These are phyloP conservation scores for Eueremaeus valkanovi DNA, from an alignment of 2,888 invertebrate genomes.

Conservation along the genomic window DNA sequence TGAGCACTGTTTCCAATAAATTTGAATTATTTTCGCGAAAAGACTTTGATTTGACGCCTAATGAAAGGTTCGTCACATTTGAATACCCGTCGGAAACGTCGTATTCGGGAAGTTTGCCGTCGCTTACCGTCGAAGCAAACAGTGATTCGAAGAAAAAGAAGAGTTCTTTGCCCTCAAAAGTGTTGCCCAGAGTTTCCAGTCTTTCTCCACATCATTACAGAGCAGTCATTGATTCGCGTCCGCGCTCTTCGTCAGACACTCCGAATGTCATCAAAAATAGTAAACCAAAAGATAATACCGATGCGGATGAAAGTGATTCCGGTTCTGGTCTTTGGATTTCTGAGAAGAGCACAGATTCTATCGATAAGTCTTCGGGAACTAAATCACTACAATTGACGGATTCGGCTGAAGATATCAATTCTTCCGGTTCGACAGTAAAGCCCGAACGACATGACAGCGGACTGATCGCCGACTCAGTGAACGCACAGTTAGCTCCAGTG, in stretches of 20 bases:
- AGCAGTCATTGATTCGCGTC: slow-evolving; percentile 13
- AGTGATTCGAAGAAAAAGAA: not conserved
- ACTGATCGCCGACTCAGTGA: not conserved
- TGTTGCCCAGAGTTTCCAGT: slow-evolving; percentile 12
- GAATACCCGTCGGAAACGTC: not conserved
- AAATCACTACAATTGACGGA: not conserved
- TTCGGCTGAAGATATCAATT: not conserved
- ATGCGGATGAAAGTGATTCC: slow-evolving; percentile 7
- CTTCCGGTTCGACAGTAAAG: not conserved
- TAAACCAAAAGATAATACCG: not conserved
- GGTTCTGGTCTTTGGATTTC: slow-evolving; percentile 4
- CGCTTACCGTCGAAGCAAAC: not conserved
- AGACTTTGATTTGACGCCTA: slow-evolving; percentile 15
- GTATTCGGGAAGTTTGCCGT: slow-evolving; percentile 11
- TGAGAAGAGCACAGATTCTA: not conserved
- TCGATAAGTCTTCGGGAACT: not conserved
- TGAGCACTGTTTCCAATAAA: slow-evolving; percentile 13
- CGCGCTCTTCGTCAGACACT: slow-evolving; percentile 35
- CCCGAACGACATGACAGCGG: slow-evolving; percentile 29
- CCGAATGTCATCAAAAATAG: not conserved
- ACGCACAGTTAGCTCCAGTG: not conserved
- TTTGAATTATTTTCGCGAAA: slow-evolving; percentile 11
- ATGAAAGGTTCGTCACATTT: not conserved
- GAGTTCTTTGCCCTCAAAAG: slow-evolving; percentile 6
- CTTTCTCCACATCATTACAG: slow-evolving; percentile 26